Evolutionary conservation across 2,113 vertebrate species (phyloP), one percentile per base, ranked within the genome.

Genomic region (Heterocephalus glaber): DNA sequence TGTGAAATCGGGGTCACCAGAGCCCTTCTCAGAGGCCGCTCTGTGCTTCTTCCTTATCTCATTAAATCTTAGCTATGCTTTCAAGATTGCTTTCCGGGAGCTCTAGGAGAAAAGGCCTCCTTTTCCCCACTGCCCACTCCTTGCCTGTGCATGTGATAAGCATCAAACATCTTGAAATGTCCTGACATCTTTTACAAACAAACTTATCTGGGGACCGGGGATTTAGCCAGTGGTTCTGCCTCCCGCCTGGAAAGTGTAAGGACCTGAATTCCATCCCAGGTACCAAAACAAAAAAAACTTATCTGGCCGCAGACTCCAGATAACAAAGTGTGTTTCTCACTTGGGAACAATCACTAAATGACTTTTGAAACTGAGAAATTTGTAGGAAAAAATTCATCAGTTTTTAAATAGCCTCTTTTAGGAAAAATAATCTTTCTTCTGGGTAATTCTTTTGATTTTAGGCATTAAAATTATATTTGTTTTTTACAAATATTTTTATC

Each of bases 241-340:
- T n/a, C n/a, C n/a, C n/a, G n/a, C n/a, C n/a, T n/a, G n/a, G n/a
- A n/a, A n/a, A n/a, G n/a, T n/a, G n/a, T n/a, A n/a, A n/a, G n/a
- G n/a, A n/a, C n/a, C n/a, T n/a, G n/a, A n/a, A n/a, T n/a, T n/a
- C n/a, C n/a, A n/a, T n/a, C n/a, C n/a, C n/a, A n/a, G n/a, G n/a
- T n/a, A n/a, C n/a, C n/a, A n/a, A n/a, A n/a, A n/a, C n/a, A n/a
- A 98, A 98, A 97, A 52, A 98, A 98, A 96, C 58, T 94, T 76
- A 24, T 97, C 97, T 98, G 98, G 82, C 90, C 95, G 82, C 63
- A 12, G 47, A 96, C 49, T n/a, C 54, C 96, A 96, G 90, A 97
- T 92, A 96, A 96, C 89, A 58, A 1, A 44, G 79, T 89, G 96
- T 98, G 97, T 97, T 98, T 95, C 97, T 96, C 81, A 97, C 98